phyloP scores from a whole-genome alignment of 92 coral and sea anemone genomes.

The Zoanthus sociatus region DNA sequence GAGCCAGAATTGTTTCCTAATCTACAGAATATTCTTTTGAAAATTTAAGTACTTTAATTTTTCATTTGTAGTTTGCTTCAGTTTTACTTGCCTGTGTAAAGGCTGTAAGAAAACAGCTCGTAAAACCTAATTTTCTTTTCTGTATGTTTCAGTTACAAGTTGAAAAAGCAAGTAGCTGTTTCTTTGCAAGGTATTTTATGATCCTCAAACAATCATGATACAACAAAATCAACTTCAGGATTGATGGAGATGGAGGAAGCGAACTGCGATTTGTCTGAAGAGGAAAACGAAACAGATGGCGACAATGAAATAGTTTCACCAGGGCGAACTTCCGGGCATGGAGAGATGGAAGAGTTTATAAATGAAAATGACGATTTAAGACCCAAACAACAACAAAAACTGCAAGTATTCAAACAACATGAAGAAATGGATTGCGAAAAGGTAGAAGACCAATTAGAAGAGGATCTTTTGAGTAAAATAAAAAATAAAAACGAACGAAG shows the following conservation, averaged over 20 bases:
- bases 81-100: no score
- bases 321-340: not conserved
- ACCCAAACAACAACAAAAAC: not conserved
- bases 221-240: not conserved
- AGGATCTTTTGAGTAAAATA: not conserved
- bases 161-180: not conserved
- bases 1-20: no score
- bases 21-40: no score
- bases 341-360: not conserved
- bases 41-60: no score
- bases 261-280: not conserved
- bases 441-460: not conserved
- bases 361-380: not conserved
- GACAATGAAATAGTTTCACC: not conserved
- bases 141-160: constrained; percentile 1
- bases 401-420: not conserved
- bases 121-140: not conserved
- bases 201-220: constrained; percentile 10
- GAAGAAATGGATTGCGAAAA: constrained; percentile 2
- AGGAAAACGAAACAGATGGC: not conserved
- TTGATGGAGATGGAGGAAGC: constrained; percentile 25
- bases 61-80: no score
- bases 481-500: not conserved
- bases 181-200: not conserved
- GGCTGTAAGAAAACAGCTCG: no score